These are phyloP conservation scores for Oryzias javanicus DNA, from an alignment of 2,113 vertebrate genomes.

Conservation along the genomic window DNA sequence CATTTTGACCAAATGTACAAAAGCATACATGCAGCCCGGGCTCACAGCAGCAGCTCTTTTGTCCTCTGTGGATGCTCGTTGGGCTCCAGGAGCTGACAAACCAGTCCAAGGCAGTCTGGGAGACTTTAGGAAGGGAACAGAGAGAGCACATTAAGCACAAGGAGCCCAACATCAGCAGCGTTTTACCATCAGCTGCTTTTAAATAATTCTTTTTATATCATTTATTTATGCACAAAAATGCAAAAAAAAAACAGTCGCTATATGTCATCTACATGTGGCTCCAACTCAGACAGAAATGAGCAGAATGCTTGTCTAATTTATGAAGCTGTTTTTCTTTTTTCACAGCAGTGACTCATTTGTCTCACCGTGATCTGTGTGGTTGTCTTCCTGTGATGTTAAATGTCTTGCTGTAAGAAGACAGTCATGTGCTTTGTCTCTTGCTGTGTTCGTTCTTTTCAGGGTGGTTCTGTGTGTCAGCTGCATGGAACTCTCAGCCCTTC, in stretches of 20 bases:
- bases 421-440: constrained; percentile 2
- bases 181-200: constrained; percentile 19
- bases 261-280: constrained; percentile 1
- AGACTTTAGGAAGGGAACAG: constrained; percentile 5
- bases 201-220: constrained; percentile 7
- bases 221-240: constrained; percentile 18
- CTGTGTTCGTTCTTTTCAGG: constrained; percentile 68
- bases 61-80: constrained; percentile 19
- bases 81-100: constrained; percentile 17
- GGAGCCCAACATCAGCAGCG: constrained; percentile 4
- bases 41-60: constrained; percentile 30
- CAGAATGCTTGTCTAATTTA: constrained; percentile 1
- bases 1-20: constrained; percentile 22
- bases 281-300: not conserved
- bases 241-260: not conserved
- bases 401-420: constrained; percentile 3
- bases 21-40: constrained; percentile 4
- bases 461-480: constrained; percentile 93
- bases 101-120: constrained; percentile 11
- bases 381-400: constrained; percentile 3
- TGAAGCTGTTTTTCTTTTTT: not conserved
- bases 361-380: constrained; percentile 5
- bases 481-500: constrained; percentile 89
- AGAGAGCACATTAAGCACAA: constrained; percentile 21
- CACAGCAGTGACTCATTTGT: constrained; percentile 18